Evolutionary conservation across 2,113 vertebrate genomes (phyloP), one percentile per base, ranked within the genome.

Genomic region (Sinocyclocheilus maitianheensis): DNA sequence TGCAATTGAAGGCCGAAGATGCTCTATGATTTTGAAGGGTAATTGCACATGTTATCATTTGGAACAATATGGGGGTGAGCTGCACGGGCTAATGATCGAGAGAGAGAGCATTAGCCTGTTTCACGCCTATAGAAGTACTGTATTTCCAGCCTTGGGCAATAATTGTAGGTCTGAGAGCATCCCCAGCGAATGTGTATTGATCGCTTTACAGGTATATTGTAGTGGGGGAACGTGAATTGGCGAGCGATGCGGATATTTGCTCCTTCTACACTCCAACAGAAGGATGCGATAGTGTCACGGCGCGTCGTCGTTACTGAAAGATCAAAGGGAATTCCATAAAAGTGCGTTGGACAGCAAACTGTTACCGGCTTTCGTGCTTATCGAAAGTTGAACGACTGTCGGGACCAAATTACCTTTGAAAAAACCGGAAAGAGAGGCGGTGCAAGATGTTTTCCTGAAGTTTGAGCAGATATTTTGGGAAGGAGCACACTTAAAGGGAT

Each of bases 381-480:
- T 22, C 20, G 30, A 40, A 16, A 81, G 60, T 16, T 26, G 67
- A 11, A 46, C 40, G 14, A 65, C 79, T 5, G 13, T 16, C 2
- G 8, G 14, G 60, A 65, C 60, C 14, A 30, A 20, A 12, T 81
- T 14, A 18, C 9, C n/a, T 46, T 40, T 24, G 4, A 8, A 18
- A 40, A 24, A 13, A 10, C 0, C 14, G 34, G 18, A 16, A 55
- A 62, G 55, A 46, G n/a, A 24, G 7, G 13, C 34, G 10, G 7
- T 63, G 60, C 9, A 8, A 46, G 13, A 20, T 81, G 12, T 12
- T 48, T 48, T 65, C 37, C n/a, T 26, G n/a, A 20, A 30, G 40
- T 81, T 65, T 65, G 20, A 62, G 37, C 5, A 16, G 26, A 62
- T 40, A 62, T 43, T 46, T 81, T 16, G 78, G 78, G 46, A 80